phyloP scores from a whole-genome alignment of 2,113 vertebrate genomes.

The Panthera leo region DNA sequence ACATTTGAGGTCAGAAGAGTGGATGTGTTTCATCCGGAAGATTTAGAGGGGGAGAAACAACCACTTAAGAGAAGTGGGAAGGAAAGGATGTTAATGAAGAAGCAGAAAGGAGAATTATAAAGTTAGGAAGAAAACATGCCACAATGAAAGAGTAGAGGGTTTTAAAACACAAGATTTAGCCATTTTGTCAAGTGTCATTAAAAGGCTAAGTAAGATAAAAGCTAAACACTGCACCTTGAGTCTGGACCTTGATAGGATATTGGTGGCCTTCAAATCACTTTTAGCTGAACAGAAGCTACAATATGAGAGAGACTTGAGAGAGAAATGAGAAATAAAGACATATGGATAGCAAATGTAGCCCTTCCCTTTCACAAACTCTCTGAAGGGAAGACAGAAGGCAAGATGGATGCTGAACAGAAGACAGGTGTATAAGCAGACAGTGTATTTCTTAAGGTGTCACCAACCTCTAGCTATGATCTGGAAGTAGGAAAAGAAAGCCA shows the following conservation, averaged over 20 bases:
- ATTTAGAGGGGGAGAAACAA: background rate
- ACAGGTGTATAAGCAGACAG: fast-evolving
- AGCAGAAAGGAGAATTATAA: background rate
- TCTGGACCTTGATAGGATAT: background rate
- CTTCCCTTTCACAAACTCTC: background rate
- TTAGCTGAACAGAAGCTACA: background rate
- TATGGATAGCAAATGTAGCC: fast-evolving
- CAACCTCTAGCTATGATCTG: background rate
- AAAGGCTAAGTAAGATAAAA: background rate
- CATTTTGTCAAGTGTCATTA: background rate
- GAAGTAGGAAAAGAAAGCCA: background rate
- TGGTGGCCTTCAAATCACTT: background rate
- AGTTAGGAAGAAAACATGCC: background rate
- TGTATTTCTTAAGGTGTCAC: background rate
- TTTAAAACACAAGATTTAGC: background rate
- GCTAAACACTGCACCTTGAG: background rate
- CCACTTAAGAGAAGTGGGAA: background rate
- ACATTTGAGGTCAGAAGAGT: background rate
- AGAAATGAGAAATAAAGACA: background rate
- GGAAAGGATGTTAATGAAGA: background rate
- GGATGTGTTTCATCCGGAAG: background rate
- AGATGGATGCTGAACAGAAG: background rate
- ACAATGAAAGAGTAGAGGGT: background rate
- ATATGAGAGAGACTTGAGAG: background rate
- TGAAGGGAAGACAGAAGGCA: background rate